Evolutionary conservation across 2,113 vertebrate species (phyloP).

Genomic region (Rattus rattus): DNA sequence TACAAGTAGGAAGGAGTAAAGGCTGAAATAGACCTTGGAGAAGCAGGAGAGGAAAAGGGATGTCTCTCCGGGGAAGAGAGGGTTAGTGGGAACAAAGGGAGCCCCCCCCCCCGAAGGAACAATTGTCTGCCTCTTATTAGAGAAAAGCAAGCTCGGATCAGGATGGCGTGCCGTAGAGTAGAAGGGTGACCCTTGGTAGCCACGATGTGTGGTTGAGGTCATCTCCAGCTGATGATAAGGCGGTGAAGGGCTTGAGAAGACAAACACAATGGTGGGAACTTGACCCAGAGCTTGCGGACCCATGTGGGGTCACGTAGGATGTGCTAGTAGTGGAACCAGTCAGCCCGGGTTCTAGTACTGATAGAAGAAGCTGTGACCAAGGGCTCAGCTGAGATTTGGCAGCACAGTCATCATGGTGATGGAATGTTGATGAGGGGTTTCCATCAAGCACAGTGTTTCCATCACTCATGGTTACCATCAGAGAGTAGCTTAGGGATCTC

Average conservation of each 20-base stretch:
- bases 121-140: not conserved
- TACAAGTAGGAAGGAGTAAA: too few relatives aligned
- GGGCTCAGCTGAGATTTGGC: not conserved
- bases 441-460: not conserved
- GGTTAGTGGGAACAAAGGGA: not conserved
- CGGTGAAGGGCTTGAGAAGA: not conserved
- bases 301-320: not conserved
- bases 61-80: not conserved
- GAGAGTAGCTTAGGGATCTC: not conserved
- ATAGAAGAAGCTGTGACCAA: not conserved
- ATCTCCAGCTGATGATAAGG: not conserved
- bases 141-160: not conserved
- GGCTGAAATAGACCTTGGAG: not conserved
- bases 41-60: not conserved
- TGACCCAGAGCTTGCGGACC: not conserved
- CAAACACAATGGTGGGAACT: not conserved
- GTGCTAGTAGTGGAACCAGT: not conserved
- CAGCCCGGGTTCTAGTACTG: not conserved
- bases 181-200: not conserved
- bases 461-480: not conserved
- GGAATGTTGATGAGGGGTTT: not conserved
- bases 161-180: not conserved
- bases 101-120: not conserved
- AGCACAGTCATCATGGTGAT: not conserved
- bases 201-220: not conserved